Conservation (phyloP, 1,140 invertebrate genomes). For the Trichonephila clavipes region DNA sequence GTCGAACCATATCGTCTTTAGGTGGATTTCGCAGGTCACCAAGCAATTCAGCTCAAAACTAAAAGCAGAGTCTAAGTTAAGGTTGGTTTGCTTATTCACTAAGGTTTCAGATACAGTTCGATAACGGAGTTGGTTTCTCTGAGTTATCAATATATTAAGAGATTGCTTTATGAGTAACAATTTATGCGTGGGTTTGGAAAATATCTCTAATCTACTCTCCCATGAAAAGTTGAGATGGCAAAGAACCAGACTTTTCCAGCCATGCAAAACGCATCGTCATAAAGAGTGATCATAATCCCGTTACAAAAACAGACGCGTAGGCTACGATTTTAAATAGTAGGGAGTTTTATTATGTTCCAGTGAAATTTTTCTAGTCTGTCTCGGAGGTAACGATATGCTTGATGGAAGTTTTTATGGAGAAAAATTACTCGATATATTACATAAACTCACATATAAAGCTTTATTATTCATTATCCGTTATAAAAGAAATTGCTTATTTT, state of each 20-base stretch:
- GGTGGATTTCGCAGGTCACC: slow-evolving; percentile 15
- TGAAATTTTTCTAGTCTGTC: neutral
- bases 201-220: slow-evolving; percentile 39
- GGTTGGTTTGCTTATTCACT: neutral
- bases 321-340: slow-evolving; percentile 5
- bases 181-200: slow-evolving; percentile 30
- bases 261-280: slow-evolving; percentile 35
- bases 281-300: slow-evolving; percentile 33
- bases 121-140: slow-evolving; percentile 2
- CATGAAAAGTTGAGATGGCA: slow-evolving; percentile 33
- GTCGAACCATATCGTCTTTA: neutral
- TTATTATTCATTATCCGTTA: too few species aligned
- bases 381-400: neutral
- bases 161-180: slow-evolving; percentile 40
- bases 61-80: slow-evolving; percentile 9
- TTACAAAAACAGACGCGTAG: slow-evolving; percentile 28
- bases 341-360: neutral
- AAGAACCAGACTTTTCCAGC: slow-evolving; percentile 18
- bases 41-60: neutral
- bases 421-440: neutral
- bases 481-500: too few species aligned
- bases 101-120: slow-evolving; percentile 7
- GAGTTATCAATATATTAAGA: slow-evolving; percentile 33
- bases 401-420: neutral
- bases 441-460: too few species aligned